These are phyloP conservation scores for Heterotis niloticus DNA, from an alignment of 2,113 vertebrate species.

Conservation along the genomic window DNA sequence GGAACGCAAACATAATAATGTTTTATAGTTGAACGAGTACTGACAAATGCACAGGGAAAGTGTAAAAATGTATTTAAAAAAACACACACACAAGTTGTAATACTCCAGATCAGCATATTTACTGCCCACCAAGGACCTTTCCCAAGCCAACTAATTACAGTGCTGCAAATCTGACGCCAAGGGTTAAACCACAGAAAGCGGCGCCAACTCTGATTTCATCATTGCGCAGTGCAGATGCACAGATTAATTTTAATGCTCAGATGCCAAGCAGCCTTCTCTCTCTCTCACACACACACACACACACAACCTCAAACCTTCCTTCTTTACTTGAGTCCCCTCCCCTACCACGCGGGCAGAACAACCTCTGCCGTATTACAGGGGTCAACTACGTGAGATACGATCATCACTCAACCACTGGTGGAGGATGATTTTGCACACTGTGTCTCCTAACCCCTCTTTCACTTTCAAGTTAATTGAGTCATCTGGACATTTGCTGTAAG, in stretches of 20 bases:
- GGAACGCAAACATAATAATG: neutral
- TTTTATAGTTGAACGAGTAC: neutral
- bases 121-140: constrained; percentile 24
- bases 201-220: constrained; percentile 48
- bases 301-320: constrained; percentile 4
- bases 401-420: constrained; percentile 9
- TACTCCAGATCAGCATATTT: constrained; percentile 25
- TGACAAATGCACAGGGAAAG: neutral
- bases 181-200: constrained; percentile 34
- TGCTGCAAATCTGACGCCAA: constrained; percentile 30
- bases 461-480: neutral
- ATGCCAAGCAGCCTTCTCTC: constrained; percentile 14
- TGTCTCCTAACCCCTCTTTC: neutral
- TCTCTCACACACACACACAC: constrained; percentile 4
- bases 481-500: neutral
- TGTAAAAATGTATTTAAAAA: constrained; percentile 14
- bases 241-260: constrained; percentile 48
- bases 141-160: constrained; percentile 29
- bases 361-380: neutral
- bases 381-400: neutral
- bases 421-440: neutral
- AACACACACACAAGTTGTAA: constrained; percentile 8
- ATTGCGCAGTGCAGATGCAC: constrained; percentile 46
- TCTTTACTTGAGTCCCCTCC: neutral
- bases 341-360: neutral